Evolutionary conservation across 2,797 vertebrate species (phyloP).

Genomic region (Rhinophrynus dorsalis): DNA sequence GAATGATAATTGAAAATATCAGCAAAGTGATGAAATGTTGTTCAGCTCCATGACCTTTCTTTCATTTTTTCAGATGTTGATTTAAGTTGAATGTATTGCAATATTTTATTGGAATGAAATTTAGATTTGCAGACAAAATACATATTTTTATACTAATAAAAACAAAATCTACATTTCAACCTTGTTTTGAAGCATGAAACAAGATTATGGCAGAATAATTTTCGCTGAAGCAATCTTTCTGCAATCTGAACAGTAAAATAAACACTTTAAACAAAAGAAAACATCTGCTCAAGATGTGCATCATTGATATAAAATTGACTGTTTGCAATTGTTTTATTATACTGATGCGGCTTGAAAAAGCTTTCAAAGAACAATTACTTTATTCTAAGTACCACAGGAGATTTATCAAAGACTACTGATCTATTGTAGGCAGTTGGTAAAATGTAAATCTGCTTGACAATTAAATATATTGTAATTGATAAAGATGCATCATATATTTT

Average conservation of each 20-base stretch:
- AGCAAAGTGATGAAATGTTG: slow-evolving; percentile 61
- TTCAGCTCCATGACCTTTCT: slow-evolving; percentile 53
- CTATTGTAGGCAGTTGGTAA: slow-evolving; percentile 30
- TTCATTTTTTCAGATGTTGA: slow-evolving; percentile 24
- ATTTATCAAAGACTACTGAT: slow-evolving; percentile 21
- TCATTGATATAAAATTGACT: slow-evolving; percentile 53
- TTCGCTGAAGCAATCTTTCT: slow-evolving; percentile 46
- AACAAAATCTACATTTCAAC: background rate
- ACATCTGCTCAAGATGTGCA: slow-evolving; percentile 53
- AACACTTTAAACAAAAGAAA: slow-evolving; percentile 56
- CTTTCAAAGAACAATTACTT: slow-evolving; percentile 39
- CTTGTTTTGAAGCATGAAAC: slow-evolving; percentile 9
- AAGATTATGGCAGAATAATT: slow-evolving; percentile 10
- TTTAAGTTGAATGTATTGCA: slow-evolving; percentile 16
- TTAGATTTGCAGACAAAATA: background rate
- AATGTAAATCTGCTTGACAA: slow-evolving; percentile 22
- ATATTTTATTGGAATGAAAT: slow-evolving; percentile 4
- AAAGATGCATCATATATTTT: slow-evolving; percentile 11
- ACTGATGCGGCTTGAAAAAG: slow-evolving; percentile 24
- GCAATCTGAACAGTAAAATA: slow-evolving; percentile 51
- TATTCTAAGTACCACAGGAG: slow-evolving; percentile 37
- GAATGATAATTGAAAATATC: slow-evolving; percentile 70
- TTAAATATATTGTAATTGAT: background rate
- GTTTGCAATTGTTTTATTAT: slow-evolving; percentile 52
- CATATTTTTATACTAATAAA: background rate